A percentile compares a stretch with the other conserved stretches of the same genome.
These are phyloP conservation scores for Papilio machaon DNA, from an alignment of 1,140 invertebrate genomes.

Conservation along the genomic window DNA sequence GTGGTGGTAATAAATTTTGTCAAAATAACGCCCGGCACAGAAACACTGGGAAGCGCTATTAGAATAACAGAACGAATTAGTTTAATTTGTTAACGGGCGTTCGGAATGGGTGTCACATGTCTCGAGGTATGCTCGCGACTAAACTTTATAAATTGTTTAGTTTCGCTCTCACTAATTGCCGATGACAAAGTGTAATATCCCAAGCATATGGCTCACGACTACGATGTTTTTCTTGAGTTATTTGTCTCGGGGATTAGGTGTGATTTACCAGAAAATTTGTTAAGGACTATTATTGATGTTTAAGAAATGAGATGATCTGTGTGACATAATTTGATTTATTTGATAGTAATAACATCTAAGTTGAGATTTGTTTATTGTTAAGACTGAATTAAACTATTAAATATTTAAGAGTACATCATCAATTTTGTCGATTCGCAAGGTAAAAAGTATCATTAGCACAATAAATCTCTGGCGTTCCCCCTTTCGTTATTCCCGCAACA, in stretches of 20 bases:
- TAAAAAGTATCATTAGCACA: slow-evolving; percentile 10
- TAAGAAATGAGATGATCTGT: not conserved
- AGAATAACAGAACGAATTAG: slow-evolving; percentile 81
- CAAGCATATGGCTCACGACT: slow-evolving; percentile 63
- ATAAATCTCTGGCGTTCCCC: slow-evolving; percentile 20
- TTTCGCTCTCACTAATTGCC: slow-evolving; percentile 76
- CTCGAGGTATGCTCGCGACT: slow-evolving; percentile 54
- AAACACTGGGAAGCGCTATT: slow-evolving; percentile 79
- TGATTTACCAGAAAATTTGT: slow-evolving; percentile 34
- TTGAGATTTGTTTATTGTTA: not conserved
- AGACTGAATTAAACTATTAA: not conserved
- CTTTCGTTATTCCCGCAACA: slow-evolving; percentile 26
- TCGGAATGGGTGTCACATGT: slow-evolving; percentile 78
- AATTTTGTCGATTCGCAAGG: not conserved
- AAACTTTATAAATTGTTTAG: slow-evolving; percentile 69
- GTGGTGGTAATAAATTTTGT: slow-evolving; percentile 82
- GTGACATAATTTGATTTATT: not conserved
- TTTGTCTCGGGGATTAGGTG: slow-evolving; percentile 28
- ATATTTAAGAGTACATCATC: not conserved
- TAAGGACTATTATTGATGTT: slow-evolving; percentile 10
- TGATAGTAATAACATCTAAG: not conserved
- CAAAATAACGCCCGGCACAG: slow-evolving; percentile 79
- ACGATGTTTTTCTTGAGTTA: slow-evolving; percentile 40
- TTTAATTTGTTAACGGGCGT: slow-evolving; percentile 80
- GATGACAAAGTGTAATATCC: slow-evolving; percentile 76